These are phyloP conservation scores for Diceros bicornis DNA, from an alignment of 2,797 vertebrate genomes.

Conservation along the genomic window DNA sequence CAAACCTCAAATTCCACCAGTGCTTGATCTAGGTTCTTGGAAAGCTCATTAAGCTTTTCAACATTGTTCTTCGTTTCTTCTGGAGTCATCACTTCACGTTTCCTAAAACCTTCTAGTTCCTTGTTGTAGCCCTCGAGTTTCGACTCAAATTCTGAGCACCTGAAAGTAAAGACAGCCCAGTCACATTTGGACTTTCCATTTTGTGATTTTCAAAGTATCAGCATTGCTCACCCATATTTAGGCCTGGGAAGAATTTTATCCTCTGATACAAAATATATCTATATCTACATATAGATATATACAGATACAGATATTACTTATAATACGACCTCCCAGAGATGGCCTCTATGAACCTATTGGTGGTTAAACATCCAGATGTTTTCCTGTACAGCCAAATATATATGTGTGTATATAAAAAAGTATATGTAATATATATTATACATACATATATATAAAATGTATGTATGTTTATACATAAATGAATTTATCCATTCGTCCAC, in stretches of 20 bases:
- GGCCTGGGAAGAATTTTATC: background rate
- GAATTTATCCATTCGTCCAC: background rate
- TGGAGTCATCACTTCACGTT: conserved; percentile 89
- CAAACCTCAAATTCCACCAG: conserved; percentile 93
- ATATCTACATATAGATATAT: background rate
- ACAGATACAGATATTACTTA: background rate
- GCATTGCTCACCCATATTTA: background rate
- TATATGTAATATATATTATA: background rate
- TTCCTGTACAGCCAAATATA: background rate
- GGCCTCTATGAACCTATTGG: background rate
- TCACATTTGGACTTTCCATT: conserved; percentile 12
- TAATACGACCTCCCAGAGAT: background rate
- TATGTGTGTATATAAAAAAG: background rate
- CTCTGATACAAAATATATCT: background rate
- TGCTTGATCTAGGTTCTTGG: conserved; percentile 90
- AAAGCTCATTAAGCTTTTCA: conserved; percentile 90
- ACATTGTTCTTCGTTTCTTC: conserved; percentile 94
- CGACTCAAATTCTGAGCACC: conserved; percentile 90
- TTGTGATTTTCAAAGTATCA: background rate
- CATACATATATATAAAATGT: background rate
- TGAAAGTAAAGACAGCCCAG: conserved; percentile 81
- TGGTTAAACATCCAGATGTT: background rate
- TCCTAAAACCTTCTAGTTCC: conserved; percentile 92
- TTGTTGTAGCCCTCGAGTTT: conserved; percentile 89
- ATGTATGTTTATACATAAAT: background rate